These are phyloP conservation scores for Rattus norvegicus DNA, from an alignment of 2,113 vertebrate genomes.

Conservation along the genomic window DNA sequence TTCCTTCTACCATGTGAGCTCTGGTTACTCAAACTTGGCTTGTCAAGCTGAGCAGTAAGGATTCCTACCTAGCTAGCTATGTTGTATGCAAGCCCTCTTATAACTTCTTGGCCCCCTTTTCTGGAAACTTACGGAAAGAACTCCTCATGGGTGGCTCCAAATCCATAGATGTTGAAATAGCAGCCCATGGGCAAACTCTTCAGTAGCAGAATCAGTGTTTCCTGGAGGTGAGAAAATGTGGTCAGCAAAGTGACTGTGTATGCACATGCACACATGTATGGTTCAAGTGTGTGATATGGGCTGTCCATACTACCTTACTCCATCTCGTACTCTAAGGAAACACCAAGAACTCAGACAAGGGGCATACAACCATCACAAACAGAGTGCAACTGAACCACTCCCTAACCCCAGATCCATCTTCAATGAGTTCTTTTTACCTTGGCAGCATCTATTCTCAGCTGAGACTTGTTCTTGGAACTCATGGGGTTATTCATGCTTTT, in stretches of 20 bases:
- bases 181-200: slow-evolving; percentile 93
- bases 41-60: not conserved
- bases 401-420: not conserved
- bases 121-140: slow-evolving; percentile 72
- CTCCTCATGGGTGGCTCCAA: slow-evolving; percentile 86
- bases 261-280: not conserved
- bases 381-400: not conserved
- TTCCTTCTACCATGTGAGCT: not conserved
- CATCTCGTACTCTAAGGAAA: not conserved
- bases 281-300: rapidly evolving
- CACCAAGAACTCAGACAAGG: not conserved
- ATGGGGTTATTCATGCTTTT: slow-evolving; percentile 86
- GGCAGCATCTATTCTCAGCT: slow-evolving; percentile 86
- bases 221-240: slow-evolving; percentile 37
- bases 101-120: not conserved
- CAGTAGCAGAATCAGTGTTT: slow-evolving; percentile 75
- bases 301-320: no score
- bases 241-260: not conserved
- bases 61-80: no score
- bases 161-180: slow-evolving; percentile 92
- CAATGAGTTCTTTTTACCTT: slow-evolving; percentile 82
- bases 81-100: no score
- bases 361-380: not conserved
- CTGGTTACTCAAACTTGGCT: not conserved
- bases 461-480: not conserved